A percentile compares a stretch with the other conserved stretches of the same genome.
phyloP scores from a whole-genome alignment of 2,797 vertebrate genomes.

The Poecilia velifera region DNA sequence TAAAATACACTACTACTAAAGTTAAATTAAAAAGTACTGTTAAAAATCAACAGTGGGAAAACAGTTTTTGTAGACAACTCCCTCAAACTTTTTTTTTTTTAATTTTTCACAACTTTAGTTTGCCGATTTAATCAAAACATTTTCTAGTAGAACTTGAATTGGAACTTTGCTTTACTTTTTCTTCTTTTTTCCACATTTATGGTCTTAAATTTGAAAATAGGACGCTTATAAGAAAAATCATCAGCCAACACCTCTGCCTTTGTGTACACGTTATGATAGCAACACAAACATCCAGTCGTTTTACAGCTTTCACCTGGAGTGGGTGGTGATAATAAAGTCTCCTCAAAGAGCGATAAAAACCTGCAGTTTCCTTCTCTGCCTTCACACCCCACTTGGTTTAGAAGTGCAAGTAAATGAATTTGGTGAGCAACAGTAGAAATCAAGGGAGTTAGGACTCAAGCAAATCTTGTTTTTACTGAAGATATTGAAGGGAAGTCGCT shows the following conservation, averaged over 20 bases:
- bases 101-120: slow-evolving; percentile 9
- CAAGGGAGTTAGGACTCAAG: background rate
- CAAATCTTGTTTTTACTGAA: slow-evolving; percentile 1
- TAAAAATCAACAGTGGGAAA: background rate
- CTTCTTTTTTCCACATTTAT: background rate
- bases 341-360: slow-evolving; percentile 51
- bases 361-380: slow-evolving; percentile 28
- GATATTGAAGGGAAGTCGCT: slow-evolving; percentile 3
- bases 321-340: slow-evolving; percentile 43
- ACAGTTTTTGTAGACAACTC: background rate
- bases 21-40: background rate
- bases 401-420: slow-evolving; percentile 38
- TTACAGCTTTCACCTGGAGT: slow-evolving; percentile 37
- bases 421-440: slow-evolving; percentile 20
- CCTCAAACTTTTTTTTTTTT: slow-evolving; percentile 4
- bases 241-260: slow-evolving; percentile 3
- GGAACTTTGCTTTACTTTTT: background rate
- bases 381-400: slow-evolving; percentile 43
- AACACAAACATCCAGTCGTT: slow-evolving; percentile 26
- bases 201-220: slow-evolving; percentile 1
- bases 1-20: background rate
- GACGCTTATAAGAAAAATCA: background rate
- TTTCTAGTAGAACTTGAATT: background rate
- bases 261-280: slow-evolving; percentile 17
- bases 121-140: background rate